Percentiles rank a stretch among this genome's conserved stretches.
phyloP scores from a whole-genome alignment of 1,140 invertebrate species.

The Mercenaria mercenaria region DNA sequence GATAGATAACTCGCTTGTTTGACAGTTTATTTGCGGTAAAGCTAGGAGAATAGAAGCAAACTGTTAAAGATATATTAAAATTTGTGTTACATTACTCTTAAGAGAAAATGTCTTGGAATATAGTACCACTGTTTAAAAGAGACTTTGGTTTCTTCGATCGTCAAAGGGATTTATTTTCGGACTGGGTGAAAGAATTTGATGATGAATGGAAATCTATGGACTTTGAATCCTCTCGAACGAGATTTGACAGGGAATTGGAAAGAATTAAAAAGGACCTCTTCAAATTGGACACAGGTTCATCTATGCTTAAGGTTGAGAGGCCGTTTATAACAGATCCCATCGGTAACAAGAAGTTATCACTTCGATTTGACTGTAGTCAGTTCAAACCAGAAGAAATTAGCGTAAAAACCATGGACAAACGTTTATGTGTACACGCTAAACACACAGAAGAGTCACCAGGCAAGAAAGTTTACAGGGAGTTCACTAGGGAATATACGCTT shows the following conservation, averaged over 20 bases:
- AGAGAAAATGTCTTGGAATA: constrained; percentile 69
- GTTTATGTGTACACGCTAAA: constrained; percentile 80
- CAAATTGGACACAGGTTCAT: constrained; percentile 67
- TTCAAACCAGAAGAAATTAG: constrained; percentile 84
- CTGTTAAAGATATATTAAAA: background rate
- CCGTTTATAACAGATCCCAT: constrained; percentile 78
- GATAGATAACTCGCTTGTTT: background rate
- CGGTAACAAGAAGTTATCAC: constrained; percentile 80
- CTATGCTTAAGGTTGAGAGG: constrained; percentile 77
- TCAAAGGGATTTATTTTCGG: constrained; percentile 79
- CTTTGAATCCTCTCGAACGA: constrained; percentile 68
- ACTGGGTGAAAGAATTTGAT: constrained; percentile 72
- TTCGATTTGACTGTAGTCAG: constrained; percentile 82
- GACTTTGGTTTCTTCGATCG: constrained; percentile 83
- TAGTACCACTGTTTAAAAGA: constrained; percentile 75
- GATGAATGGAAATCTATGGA: constrained; percentile 70
- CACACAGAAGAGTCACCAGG: constrained; percentile 80
- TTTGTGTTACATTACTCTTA: background rate
- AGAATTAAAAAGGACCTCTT: constrained; percentile 79
- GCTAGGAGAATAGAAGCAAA: background rate
- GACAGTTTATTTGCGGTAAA: background rate
- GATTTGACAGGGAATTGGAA: constrained; percentile 79
- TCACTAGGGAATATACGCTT: constrained; percentile 81
- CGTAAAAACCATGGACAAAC: constrained; percentile 81
- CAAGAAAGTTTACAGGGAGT: constrained; percentile 80